These are phyloP conservation scores for Pemphigus obesinymphae DNA, from an alignment of 1,140 invertebrate genomes.

Conservation along the genomic window DNA sequence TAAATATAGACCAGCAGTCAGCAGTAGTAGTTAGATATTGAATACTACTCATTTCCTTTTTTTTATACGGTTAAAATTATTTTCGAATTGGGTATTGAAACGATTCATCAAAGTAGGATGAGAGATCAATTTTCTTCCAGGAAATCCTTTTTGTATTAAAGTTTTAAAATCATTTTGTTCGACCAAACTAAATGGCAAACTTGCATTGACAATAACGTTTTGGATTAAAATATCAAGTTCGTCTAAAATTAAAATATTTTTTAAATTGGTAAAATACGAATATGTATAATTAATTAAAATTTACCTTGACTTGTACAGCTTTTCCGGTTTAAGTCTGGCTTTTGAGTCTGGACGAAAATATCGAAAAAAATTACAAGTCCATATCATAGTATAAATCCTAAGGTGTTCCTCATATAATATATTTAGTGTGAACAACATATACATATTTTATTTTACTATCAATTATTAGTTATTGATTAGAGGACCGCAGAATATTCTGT, in stretches of 20 bases:
- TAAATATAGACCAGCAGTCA: too few species aligned
- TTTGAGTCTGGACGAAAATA: too few species aligned
- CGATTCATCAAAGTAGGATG: neutral
- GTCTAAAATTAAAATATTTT: neutral
- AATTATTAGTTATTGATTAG: too few species aligned
- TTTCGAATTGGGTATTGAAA: neutral
- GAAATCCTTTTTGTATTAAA: neutral
- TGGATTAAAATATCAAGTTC: neutral
- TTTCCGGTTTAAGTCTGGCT: too few species aligned
- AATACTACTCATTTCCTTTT: neutral
- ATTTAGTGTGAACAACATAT: too few species aligned
- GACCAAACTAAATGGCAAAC: neutral
- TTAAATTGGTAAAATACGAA: neutral
- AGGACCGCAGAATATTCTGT: too few species aligned
- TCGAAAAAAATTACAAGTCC: too few species aligned
- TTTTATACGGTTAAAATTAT: neutral
- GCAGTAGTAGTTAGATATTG: neutral
- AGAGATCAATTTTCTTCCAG: neutral
- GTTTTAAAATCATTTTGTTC: slow-evolving; percentile 1
- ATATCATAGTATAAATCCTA: too few species aligned
- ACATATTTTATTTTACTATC: too few species aligned
- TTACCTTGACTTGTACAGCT: neutral
- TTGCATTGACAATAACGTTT: neutral
- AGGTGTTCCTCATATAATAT: too few species aligned
- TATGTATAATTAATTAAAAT: neutral